phyloP scores from a whole-genome alignment of 2,113 vertebrate species.

The Emydocephalus ijimae region DNA sequence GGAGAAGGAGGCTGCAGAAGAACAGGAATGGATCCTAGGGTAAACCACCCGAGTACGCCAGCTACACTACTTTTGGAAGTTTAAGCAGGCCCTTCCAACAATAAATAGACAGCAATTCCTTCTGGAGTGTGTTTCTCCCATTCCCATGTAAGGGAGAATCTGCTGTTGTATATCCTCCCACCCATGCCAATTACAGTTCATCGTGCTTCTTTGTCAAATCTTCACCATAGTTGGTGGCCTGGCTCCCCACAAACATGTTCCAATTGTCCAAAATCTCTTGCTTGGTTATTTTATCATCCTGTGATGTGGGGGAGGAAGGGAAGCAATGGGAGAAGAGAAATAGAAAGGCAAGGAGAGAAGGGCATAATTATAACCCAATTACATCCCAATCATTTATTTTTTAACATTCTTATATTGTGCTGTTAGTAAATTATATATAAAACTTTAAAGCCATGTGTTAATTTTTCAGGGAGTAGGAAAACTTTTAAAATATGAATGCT shows the following conservation, averaged over 20 bases:
- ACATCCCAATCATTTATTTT: neutral
- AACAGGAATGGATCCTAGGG: neutral
- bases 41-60: neutral
- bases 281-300: conserved; percentile 87
- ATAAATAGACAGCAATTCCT: conserved; percentile 12
- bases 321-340: neutral
- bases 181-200: conserved; percentile 75
- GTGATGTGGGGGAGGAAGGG: neutral
- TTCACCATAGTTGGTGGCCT: conserved; percentile 91
- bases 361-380: conserved; percentile 24
- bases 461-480: neutral
- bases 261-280: conserved; percentile 88
- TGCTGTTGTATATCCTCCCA: neutral
- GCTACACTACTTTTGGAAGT: neutral
- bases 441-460: neutral
- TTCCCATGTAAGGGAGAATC: neutral
- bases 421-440: conserved; percentile 2
- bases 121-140: conserved; percentile 5
- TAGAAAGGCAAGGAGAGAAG: neutral
- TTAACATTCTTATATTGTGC: neutral
- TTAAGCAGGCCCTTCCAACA: conserved; percentile 17
- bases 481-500: neutral
- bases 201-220: conserved; percentile 86
- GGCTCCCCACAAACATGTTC: conserved; percentile 96
- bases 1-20: neutral